Evolutionary conservation across 53 echinoderm and acorn worm genomes (phyloP).

Genomic region (Holothuria scabra): DNA sequence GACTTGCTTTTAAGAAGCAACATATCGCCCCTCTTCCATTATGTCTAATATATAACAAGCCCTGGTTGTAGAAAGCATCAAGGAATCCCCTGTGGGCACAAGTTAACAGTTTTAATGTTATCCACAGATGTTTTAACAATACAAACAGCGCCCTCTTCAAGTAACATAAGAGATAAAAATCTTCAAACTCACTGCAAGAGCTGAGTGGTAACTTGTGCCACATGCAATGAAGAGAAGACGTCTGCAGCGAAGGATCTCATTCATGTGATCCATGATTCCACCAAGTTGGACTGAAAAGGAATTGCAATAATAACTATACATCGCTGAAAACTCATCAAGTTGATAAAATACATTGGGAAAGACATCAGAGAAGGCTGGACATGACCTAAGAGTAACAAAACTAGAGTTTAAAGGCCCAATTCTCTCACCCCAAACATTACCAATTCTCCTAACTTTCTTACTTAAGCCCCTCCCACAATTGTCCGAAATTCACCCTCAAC

Average conservation of each 20-base stretch:
- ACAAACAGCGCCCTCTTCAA: neutral
- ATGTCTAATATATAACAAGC: neutral
- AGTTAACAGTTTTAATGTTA: neutral
- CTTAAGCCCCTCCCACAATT: too few relatives aligned
- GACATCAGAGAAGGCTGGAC: too few relatives aligned
- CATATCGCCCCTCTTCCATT: too few relatives aligned
- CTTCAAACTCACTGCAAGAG: conserved; percentile 81
- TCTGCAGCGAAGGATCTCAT: conserved; percentile 80
- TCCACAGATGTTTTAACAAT: neutral
- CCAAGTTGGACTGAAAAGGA: conserved; percentile 77
- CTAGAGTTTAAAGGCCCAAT: too few relatives aligned
- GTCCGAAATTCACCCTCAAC: too few relatives aligned
- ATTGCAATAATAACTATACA: too few relatives aligned
- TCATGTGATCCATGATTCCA: conserved; percentile 83
- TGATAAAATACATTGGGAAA: too few relatives aligned
- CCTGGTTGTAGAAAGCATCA: neutral
- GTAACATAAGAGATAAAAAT: neutral
- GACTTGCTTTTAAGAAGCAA: too few relatives aligned
- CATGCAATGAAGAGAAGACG: conserved; percentile 95
- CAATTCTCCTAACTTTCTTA: too few relatives aligned
- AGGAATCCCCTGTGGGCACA: neutral
- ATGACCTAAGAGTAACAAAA: too few relatives aligned
- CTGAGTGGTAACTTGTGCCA: conserved; percentile 95
- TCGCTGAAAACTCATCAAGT: too few relatives aligned
- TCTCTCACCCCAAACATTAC: too few relatives aligned